Base-by-base conservation (phyloP, 1,140 invertebrate species). In the Leptinotarsa defecta region DNA sequence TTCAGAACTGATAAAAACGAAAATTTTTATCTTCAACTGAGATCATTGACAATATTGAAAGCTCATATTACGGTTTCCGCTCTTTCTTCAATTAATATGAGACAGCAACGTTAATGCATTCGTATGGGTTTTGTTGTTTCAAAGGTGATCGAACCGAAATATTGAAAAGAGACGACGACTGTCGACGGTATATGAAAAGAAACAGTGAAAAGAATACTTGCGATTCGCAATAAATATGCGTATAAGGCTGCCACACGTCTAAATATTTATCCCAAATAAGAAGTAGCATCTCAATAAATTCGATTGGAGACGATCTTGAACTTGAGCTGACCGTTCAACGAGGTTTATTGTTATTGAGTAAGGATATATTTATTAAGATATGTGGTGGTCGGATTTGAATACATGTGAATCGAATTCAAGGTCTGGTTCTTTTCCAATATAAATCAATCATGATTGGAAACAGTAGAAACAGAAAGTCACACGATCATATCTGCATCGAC, bases 241-340 rank as follows among this genome's bases (percentile, higher is more conserved):
- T 15, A 57, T 57, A 57, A 17, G 52, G 52, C 52, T 57, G 52
- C 52, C 52, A 57, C 52, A 57, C 52, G 52, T 57, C 13, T 57
- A 57, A 57, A 57, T 57, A 57, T 57, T 57, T 57, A 57, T 57
- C 52, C n/a, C 52, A 57, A 57, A 57, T 57, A 57, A 57, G 52
- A 57, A 57, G n/a, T 57, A 17, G 52, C 17, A 57, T 57, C 52
- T 57, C 52, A 57, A 57, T 57, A 57, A 57, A 57, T 57, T 57
- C 15, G 15, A 57, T 57, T 57, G 52, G 52, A 57, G 52, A 57
- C n/a, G 52, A 57, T 19, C 15, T 57, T 57, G 52, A 57, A 57
- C 52, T 57, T 57, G 52, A 15, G 15, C 52, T 57, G 52, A 57
- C 52, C 52, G 15, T 57, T 57, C 52, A 57, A 57, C 52, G 52